Percentiles rank a stretch among this genome's conserved stretches.
phyloP scores from a whole-genome alignment of 2,797 vertebrate genomes.

The Spea hammondii region DNA sequence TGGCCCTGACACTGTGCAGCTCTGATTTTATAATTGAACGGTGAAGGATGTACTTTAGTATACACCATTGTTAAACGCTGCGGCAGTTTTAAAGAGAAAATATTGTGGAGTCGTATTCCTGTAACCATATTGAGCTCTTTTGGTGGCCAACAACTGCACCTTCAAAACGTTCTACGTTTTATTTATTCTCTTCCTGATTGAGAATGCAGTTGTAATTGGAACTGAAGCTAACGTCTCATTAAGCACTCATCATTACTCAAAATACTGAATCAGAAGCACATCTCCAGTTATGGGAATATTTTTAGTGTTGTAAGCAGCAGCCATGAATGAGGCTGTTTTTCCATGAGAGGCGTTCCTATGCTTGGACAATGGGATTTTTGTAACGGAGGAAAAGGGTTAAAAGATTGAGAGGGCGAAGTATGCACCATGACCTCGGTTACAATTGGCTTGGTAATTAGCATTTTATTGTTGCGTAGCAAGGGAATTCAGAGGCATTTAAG shows the following conservation, averaged over 20 bases:
- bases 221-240: slow-evolving; percentile 11
- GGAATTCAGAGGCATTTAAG: slow-evolving; percentile 29
- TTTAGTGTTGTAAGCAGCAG: slow-evolving; percentile 22
- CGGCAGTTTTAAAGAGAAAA: too few species aligned
- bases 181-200: slow-evolving; percentile 23
- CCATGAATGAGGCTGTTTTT: slow-evolving; percentile 43
- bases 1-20: too few species aligned
- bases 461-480: slow-evolving; percentile 41
- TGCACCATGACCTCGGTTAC: slow-evolving; percentile 42
- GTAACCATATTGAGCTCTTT: too few species aligned
- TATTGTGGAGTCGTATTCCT: too few species aligned
- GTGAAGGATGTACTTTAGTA: too few species aligned
- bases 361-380: slow-evolving; percentile 43
- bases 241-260: slow-evolving; percentile 30
- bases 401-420: slow-evolving; percentile 47
- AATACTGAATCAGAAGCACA: slow-evolving; percentile 36
- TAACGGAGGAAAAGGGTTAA: slow-evolving; percentile 44
- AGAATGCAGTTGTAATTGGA: slow-evolving; percentile 15
- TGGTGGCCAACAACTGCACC: too few species aligned
- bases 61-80: too few species aligned
- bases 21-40: too few species aligned
- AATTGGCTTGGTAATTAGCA: slow-evolving; percentile 45
- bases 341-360: slow-evolving; percentile 40
- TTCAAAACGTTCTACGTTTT: background rate
- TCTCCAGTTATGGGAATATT: slow-evolving; percentile 50